A percentile compares a stretch with the other conserved stretches of the same genome.
These are phyloP conservation scores for Nemotelus pantherinus DNA, from an alignment of 2,888 invertebrate species.

Conservation along the genomic window DNA sequence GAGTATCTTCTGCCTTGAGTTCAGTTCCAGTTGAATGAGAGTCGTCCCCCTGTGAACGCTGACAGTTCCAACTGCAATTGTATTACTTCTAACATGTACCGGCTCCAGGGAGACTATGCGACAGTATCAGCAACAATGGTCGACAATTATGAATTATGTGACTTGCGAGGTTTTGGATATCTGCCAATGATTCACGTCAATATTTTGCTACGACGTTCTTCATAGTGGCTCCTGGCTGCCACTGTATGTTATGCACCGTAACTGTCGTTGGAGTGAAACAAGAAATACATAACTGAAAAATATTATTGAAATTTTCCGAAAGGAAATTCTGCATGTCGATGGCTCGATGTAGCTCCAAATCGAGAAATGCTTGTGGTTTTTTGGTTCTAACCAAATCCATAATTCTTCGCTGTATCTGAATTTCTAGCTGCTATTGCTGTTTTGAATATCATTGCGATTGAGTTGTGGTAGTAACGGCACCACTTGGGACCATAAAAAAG, in stretches of 20 bases:
- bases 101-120: neutral
- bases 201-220: too few species aligned
- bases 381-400: too few species aligned
- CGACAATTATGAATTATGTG: slow-evolving; percentile 37
- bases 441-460: slow-evolving; percentile 23
- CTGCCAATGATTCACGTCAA: neutral
- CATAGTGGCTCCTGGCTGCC: slow-evolving; percentile 2
- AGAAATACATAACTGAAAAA: slow-evolving; percentile 19
- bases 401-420: neutral
- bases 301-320: slow-evolving; percentile 33
- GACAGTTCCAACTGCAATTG: neutral
- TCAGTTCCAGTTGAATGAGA: too few species aligned
- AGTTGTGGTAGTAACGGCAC: neutral
- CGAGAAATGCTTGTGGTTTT: neutral
- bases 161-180: slow-evolving; percentile 11
- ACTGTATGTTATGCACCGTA: neutral
- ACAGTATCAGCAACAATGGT: slow-evolving; percentile 18
- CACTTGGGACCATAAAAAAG: neutral
- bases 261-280: neutral
- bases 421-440: neutral
- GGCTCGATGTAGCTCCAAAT: neutral
- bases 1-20: too few species aligned
- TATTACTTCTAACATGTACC: too few species aligned
- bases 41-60: neutral
- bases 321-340: slow-evolving; percentile 13